Conservation (phyloP, 2,888 invertebrate genomes). For the Phyllotreta cruciferae region DNA sequence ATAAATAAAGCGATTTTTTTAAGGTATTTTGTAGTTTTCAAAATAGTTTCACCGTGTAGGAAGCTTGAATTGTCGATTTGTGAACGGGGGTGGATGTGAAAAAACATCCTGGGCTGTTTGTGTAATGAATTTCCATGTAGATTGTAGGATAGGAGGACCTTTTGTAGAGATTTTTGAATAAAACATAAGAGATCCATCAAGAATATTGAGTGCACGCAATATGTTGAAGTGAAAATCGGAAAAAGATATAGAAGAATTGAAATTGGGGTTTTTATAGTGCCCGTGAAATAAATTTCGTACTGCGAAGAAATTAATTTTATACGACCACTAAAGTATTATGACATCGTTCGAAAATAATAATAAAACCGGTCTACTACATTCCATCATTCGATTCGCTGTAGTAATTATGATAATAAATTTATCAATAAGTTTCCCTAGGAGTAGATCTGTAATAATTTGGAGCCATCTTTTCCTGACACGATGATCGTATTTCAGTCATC, state of each 20-base stretch:
- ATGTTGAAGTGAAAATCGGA: conserved; percentile 24
- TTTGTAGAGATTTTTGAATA: conserved; percentile 26
- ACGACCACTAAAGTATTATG: no score
- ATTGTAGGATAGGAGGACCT: conserved; percentile 11
- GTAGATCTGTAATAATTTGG: conserved; percentile 1
- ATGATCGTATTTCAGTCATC: conserved; percentile 28
- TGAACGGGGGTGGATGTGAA: not conserved
- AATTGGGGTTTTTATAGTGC: no score
- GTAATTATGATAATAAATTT: no score
- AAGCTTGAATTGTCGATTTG: no score
- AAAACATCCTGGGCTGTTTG: conserved; percentile 5
- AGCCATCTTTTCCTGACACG: conserved; percentile 22
- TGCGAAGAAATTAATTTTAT: no score
- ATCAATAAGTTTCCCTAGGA: not conserved
- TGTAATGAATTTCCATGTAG: conserved; percentile 24
- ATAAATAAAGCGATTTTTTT: no score
- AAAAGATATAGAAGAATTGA: not conserved
- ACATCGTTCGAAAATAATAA: no score
- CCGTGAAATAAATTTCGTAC: no score
- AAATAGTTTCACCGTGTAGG: no score
- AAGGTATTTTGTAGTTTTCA: no score
- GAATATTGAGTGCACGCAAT: conserved; percentile 19
- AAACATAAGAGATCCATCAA: conserved; percentile 29
- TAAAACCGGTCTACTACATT: no score
- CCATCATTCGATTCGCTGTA: no score